Base-by-base conservation (phyloP, 2,888 invertebrate species). In the Microdon myrmicae region DNA sequence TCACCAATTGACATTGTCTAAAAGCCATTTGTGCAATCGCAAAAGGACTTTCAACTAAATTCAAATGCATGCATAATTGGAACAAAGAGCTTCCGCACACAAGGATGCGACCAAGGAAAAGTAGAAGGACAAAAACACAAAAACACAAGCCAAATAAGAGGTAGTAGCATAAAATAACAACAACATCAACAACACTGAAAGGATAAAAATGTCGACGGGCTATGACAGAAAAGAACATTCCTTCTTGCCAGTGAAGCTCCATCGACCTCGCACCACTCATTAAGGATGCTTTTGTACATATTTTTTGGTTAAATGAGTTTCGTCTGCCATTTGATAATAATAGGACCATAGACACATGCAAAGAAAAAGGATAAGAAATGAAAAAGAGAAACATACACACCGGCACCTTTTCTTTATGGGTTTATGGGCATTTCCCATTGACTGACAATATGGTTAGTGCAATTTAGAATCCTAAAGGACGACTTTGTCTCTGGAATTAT, bases 1-100 rank as follows among this genome's bases (percentile, higher is more conserved):
- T 55, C 47, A 38, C 28, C 47, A 55, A 55, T 55, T 47, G 39
- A 28, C 39, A 45, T 34, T 35, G 28, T 55, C 34, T 29, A 28
- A 23, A 17, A 39, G 47, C 10, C 34, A 41, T 29, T 55, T 55
- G 35, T 29, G 22, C 39, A 35, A 55, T 19, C 22, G 6, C 16
- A 9, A n/a, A 32, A 53, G 4, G 19, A 37, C 7, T 44, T 17
- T 29, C 35, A 31, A n/a, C 10, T 25, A 38, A n/a, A 3, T 16
- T 43, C 16, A 14, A 51, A 51, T 35, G 35, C 28, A 43, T 51
- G 28, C 51, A 51, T 51, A 43, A 51, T 51, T 43, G 23, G 26
- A 53, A 53, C 35, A 43, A 35, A 43, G 51, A 53, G 22, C 19
- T 35, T 29, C 35, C 22, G 32, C 14, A 34, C 34, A 38, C 20